phyloP scores from a whole-genome alignment of 2,797 vertebrate species.

The Discoglossus pictus region DNA sequence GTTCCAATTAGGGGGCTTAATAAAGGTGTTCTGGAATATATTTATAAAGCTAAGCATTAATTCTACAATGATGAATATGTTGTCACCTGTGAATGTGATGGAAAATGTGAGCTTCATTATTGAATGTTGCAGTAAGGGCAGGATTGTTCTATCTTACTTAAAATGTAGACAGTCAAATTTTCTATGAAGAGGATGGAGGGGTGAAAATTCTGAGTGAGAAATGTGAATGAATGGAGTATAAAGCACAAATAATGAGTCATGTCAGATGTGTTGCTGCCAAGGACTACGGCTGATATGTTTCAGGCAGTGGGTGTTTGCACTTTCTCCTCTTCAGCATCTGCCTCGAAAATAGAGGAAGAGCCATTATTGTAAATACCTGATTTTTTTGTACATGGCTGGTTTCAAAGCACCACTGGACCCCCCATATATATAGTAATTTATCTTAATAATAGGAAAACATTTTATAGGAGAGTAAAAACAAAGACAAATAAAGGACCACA shows the following conservation, averaged over 20 bases:
- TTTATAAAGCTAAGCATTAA: too few species aligned
- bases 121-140: not conserved
- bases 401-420: too few species aligned
- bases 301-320: not conserved
- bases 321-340: slow-evolving; percentile 20
- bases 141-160: slow-evolving; percentile 40
- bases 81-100: slow-evolving; percentile 19
- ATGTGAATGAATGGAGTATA: slow-evolving; percentile 33
- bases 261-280: slow-evolving; percentile 24
- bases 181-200: not conserved
- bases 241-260: slow-evolving; percentile 20
- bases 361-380: too few species aligned
- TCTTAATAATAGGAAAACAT: too few species aligned
- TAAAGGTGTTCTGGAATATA: too few species aligned
- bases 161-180: slow-evolving; percentile 39
- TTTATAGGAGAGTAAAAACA: too few species aligned
- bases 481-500: too few species aligned
- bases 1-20: too few species aligned
- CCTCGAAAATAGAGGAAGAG: not conserved
- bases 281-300: not conserved
- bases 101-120: slow-evolving; percentile 17
- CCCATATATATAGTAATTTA: too few species aligned
- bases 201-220: slow-evolving; percentile 23
- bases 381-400: too few species aligned
- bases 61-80: slow-evolving; percentile 13